Evolutionary conservation across 2,113 vertebrate genomes (phyloP).

Genomic region (Lepisosteus osseus): DNA sequence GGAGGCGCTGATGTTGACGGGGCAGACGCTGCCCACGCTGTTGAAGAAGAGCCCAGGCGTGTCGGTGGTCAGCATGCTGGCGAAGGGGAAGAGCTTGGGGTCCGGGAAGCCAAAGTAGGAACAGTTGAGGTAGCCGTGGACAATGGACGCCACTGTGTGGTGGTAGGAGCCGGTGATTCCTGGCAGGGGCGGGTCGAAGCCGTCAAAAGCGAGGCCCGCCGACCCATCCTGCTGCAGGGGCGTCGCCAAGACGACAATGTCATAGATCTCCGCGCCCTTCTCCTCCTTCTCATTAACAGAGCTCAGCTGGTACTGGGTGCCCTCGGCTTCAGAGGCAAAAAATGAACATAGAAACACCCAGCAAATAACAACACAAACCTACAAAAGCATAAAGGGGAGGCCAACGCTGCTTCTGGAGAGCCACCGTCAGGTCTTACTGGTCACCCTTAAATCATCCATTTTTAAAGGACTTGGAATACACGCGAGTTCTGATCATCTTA

Average conservation of each 20-base stretch:
- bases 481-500: too few species aligned
- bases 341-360: too few species aligned
- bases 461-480: too few species aligned
- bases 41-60: constrained; percentile 79
- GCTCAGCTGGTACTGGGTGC: constrained; percentile 75
- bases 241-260: constrained; percentile 85
- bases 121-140: constrained; percentile 96
- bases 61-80: constrained; percentile 84
- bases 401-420: too few species aligned
- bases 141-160: constrained; percentile 78
- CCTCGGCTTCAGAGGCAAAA: constrained; percentile 65
- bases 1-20: constrained; percentile 80
- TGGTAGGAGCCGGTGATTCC: constrained; percentile 75
- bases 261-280: constrained; percentile 64
- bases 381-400: too few species aligned
- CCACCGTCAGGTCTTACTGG: too few species aligned
- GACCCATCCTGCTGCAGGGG: constrained; percentile 71
- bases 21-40: constrained; percentile 83
- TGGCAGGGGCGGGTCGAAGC: constrained; percentile 67
- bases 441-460: too few species aligned
- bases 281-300: constrained; percentile 54
- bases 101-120: constrained; percentile 90
- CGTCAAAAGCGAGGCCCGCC: constrained; percentile 75
- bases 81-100: constrained; percentile 90
- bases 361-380: too few species aligned